These are phyloP conservation scores for Podarcis raffonei DNA, from an alignment of 2,113 vertebrate genomes.

Conservation along the genomic window DNA sequence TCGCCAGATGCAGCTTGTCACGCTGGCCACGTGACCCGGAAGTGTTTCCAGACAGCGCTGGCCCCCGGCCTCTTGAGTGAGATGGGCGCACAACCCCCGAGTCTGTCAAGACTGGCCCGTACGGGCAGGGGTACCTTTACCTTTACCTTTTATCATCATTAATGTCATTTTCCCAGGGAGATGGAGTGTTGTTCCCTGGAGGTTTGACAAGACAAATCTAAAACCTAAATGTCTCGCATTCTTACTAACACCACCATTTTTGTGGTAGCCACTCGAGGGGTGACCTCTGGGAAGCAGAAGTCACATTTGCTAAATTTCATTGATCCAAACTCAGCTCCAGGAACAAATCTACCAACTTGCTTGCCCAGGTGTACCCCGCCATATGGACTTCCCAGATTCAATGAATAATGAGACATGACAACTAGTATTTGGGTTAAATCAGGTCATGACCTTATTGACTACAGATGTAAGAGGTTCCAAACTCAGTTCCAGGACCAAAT, in stretches of 20 bases:
- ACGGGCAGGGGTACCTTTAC: too few species aligned
- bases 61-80: too few species aligned
- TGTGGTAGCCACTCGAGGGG: neutral
- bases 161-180: conserved; percentile 25
- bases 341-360: neutral
- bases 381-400: too few species aligned
- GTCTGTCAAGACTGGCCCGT: too few species aligned
- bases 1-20: too few species aligned
- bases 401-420: too few species aligned
- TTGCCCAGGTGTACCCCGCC: too few species aligned
- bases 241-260: neutral
- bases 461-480: neutral
- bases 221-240: neutral
- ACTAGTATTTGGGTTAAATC: too few species aligned
- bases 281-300: neutral
- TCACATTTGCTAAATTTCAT: neutral
- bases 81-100: too few species aligned
- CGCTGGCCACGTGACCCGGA: too few species aligned
- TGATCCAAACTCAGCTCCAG: neutral
- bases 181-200: neutral
- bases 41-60: too few species aligned
- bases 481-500: neutral
- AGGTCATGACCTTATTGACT: too few species aligned
- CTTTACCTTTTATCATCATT: neutral
- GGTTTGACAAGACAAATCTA: conserved; percentile 30